phyloP scores from a whole-genome alignment of 2,888 invertebrate genomes.

The Philonicus albiceps region DNA sequence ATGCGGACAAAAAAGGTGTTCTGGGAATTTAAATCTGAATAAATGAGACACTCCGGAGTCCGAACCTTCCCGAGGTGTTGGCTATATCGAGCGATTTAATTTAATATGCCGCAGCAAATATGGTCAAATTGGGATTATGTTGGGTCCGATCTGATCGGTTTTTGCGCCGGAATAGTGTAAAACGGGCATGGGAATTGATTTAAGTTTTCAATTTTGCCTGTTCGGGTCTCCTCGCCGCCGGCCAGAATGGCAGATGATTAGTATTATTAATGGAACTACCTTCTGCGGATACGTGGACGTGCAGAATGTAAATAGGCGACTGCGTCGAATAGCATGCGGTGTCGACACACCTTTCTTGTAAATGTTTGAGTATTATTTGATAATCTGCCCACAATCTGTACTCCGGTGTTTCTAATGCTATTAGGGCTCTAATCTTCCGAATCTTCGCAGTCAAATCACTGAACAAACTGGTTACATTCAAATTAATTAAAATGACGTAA shows the following conservation, averaged over 20 bases:
- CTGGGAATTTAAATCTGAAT: conserved; percentile 49
- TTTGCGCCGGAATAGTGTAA: conserved; percentile 17
- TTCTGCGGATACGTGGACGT: neutral
- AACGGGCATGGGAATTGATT: conserved; percentile 36
- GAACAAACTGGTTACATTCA: neutral
- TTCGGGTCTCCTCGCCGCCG: neutral
- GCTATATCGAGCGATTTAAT: conserved; percentile 44
- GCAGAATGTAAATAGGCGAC: neutral
- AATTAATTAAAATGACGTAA: neutral
- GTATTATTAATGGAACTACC: neutral
- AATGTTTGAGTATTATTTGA: neutral
- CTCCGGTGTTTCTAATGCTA: neutral
- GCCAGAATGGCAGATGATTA: neutral
- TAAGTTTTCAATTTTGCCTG: conserved; percentile 23
- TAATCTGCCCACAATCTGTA: neutral
- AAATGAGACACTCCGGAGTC: conserved; percentile 44
- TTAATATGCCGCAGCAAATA: conserved; percentile 47
- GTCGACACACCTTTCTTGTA: neutral
- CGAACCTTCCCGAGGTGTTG: conserved; percentile 33
- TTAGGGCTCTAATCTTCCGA: neutral
- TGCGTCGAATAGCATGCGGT: neutral
- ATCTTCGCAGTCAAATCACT: neutral
- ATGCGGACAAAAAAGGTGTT: conserved; percentile 45
- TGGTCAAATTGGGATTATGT: conserved; percentile 48
- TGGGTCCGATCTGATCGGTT: conserved; percentile 16